phyloP scores from a whole-genome alignment of 2,797 vertebrate genomes.

The Argya squamiceps region DNA sequence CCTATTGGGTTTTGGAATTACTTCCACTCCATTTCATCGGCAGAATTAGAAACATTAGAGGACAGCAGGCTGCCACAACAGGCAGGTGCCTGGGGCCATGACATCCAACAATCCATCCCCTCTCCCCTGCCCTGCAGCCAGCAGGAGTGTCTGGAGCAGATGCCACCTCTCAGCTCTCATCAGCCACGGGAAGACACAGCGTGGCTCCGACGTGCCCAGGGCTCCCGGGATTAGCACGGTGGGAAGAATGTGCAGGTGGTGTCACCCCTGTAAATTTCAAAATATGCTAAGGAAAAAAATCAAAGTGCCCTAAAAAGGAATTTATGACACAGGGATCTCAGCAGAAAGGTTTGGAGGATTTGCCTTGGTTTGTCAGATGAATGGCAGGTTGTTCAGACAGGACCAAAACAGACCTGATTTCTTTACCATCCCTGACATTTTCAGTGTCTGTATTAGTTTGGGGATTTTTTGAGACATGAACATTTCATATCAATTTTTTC shows the following conservation, averaged over 20 bases:
- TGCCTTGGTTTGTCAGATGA: neutral
- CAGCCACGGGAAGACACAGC: neutral
- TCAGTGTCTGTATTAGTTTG: neutral
- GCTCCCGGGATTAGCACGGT: accelerated
- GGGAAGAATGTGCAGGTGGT: neutral
- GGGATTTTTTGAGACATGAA: neutral
- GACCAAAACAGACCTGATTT: neutral
- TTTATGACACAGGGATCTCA: neutral
- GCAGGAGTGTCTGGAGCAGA: neutral
- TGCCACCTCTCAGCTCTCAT: slow-evolving; percentile 51
- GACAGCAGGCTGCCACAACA: slow-evolving; percentile 48
- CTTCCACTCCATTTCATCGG: slow-evolving; percentile 71
- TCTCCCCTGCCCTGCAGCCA: neutral
- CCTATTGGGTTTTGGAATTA: slow-evolving; percentile 63
- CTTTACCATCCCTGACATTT: neutral
- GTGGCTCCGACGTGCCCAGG: neutral
- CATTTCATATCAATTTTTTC: too few species aligned
- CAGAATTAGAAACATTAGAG: slow-evolving; percentile 69
- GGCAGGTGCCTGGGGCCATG: slow-evolving; percentile 22
- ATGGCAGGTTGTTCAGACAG: neutral
- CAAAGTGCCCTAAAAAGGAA: neutral
- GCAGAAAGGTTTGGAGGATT: neutral
- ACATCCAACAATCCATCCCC: neutral
- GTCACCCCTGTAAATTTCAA: neutral
- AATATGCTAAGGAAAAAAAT: neutral